These are phyloP conservation scores for Anabas testudineus DNA, from an alignment of 2,797 vertebrate species.

Conservation along the genomic window DNA sequence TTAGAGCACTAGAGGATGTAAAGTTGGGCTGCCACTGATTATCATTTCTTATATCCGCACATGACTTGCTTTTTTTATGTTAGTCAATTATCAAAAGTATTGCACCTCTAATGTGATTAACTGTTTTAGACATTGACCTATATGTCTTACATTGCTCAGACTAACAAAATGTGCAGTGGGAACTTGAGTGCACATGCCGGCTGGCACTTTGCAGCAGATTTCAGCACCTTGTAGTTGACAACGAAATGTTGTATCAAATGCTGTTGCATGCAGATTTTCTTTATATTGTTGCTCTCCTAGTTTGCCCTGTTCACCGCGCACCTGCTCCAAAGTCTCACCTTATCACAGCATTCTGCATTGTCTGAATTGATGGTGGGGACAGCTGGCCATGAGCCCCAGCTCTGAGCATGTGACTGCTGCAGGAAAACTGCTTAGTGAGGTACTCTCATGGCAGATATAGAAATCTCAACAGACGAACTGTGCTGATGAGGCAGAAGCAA, in stretches of 20 bases:
- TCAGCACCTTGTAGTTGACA: no score
- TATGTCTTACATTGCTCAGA: neutral
- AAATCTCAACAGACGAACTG: constrained; percentile 68
- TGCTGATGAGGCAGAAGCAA: constrained; percentile 67
- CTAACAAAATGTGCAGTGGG: constrained; percentile 8
- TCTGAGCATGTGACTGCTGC: constrained; percentile 69
- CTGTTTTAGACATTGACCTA: neutral
- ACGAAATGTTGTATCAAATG: neutral
- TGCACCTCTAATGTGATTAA: neutral
- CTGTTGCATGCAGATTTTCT: neutral
- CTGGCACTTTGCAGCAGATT: no score
- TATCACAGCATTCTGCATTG: constrained; percentile 51
- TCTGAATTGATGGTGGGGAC: constrained; percentile 72
- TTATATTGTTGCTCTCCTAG: neutral
- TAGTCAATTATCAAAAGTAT: no score
- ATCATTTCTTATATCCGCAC: no score
- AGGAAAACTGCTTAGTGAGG: constrained; percentile 75
- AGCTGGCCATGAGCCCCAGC: constrained; percentile 67
- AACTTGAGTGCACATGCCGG: neutral
- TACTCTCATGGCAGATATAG: constrained; percentile 65
- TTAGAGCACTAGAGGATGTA: no score
- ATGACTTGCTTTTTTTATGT: neutral
- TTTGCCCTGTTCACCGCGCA: constrained; percentile 21
- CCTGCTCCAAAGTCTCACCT: constrained; percentile 54
- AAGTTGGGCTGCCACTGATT: no score